Evolutionary conservation across 2,113 vertebrate genomes (phyloP).

Genomic region (Smithornis capensis): DNA sequence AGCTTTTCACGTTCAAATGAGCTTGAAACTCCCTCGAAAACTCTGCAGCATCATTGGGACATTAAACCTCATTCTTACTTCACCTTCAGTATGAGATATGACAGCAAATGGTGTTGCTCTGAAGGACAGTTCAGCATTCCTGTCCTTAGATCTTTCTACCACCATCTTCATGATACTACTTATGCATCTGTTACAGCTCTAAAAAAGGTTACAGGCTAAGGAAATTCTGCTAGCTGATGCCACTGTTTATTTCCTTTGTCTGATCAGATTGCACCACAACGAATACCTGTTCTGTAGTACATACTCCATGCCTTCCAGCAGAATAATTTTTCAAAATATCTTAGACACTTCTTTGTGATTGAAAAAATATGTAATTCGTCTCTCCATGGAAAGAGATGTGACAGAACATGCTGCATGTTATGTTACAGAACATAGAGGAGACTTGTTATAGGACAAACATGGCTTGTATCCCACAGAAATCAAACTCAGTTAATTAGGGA

Average conservation of each 20-base stretch:
- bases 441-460: background rate
- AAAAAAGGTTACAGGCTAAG: background rate
- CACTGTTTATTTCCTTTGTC: background rate
- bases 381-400: background rate
- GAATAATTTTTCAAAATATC: background rate
- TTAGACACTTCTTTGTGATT: background rate
- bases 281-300: background rate
- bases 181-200: background rate
- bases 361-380: background rate
- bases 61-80: background rate
- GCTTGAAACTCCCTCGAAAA: background rate
- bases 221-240: background rate
- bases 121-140: background rate
- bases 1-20: background rate
- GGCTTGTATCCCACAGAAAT: background rate
- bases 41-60: background rate
- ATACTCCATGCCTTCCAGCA: background rate
- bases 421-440: too few species aligned
- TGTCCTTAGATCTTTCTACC: background rate
- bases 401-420: background rate
- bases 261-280: background rate
- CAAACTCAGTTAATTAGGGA: background rate
- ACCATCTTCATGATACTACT: background rate
- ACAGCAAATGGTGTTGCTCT: background rate
- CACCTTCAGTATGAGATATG: background rate